Evolutionary conservation across 1,140 invertebrate genomes (phyloP).

Genomic region (Bombyx mandarina): DNA sequence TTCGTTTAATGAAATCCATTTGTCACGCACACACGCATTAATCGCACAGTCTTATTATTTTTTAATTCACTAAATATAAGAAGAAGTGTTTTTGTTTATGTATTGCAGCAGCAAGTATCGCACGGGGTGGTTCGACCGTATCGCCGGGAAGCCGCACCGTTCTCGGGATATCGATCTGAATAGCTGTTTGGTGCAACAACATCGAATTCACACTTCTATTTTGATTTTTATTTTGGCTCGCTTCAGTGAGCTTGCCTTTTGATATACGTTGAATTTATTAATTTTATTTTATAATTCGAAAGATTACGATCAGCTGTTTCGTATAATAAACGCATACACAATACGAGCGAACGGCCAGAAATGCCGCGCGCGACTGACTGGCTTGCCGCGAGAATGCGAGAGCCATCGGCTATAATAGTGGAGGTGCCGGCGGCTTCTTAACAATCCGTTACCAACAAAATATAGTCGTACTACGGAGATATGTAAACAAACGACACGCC

Average conservation of each 20-base stretch:
- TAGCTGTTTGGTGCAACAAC: constrained; percentile 10
- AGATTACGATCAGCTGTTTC: constrained; percentile 44
- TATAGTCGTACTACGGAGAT: constrained; percentile 49
- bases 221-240: no score
- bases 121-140: constrained; percentile 13
- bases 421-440: constrained; percentile 31
- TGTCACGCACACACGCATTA: constrained; percentile 37
- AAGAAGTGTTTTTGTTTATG: constrained; percentile 14
- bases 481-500: constrained; percentile 60
- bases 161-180: constrained; percentile 38
- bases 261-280: no score
- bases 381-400: background rate
- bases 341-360: constrained; percentile 38
- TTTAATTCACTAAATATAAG: constrained; percentile 24
- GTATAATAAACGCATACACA: constrained; percentile 16
- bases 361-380: constrained; percentile 53
- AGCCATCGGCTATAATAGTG: background rate
- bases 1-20: constrained; percentile 55
- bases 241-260: no score
- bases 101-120: constrained; percentile 24
- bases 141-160: constrained; percentile 6
- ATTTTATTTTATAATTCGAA: no score
- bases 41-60: constrained; percentile 24
- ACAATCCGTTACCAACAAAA: constrained; percentile 48
- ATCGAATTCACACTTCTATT: constrained; percentile 3